These are phyloP conservation scores for Hypsibius dujardini DNA, from an alignment of 1,140 invertebrate genomes.

Conservation along the genomic window DNA sequence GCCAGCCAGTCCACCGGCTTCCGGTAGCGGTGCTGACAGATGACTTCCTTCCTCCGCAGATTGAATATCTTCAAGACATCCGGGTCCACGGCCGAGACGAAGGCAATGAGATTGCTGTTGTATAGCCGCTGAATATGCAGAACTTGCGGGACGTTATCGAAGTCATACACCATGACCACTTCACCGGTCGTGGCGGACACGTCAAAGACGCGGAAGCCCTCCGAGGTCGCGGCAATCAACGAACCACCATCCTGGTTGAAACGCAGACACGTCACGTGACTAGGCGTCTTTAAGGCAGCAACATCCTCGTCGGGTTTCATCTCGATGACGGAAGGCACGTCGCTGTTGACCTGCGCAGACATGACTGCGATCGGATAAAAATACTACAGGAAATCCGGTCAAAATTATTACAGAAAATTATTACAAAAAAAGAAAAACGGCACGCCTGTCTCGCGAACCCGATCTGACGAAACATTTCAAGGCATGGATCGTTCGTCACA, in stretches of 20 bases:
- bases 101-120: neutral
- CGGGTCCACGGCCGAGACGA: neutral
- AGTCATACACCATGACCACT: neutral
- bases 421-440: too few relatives aligned
- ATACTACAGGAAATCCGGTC: too few relatives aligned
- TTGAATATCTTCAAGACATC: constrained; percentile 2
- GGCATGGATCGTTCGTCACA: too few relatives aligned
- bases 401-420: too few relatives aligned
- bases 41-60: neutral
- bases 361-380: too few relatives aligned
- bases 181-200: neutral
- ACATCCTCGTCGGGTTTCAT: too few relatives aligned
- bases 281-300: too few relatives aligned
- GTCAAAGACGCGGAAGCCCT: constrained; percentile 8
- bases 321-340: too few relatives aligned
- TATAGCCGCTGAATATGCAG: constrained; percentile 1
- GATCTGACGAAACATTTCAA: too few relatives aligned
- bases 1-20: neutral
- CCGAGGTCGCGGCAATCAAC: neutral
- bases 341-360: too few relatives aligned
- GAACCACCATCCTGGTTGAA: neutral
- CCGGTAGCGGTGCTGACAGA: neutral
- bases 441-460: too few relatives aligned
- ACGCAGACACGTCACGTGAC: neutral
- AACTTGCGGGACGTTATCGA: neutral